Percentiles rank a stretch among this genome's conserved stretches.
Conservation (phyloP, 2,888 invertebrate genomes). For the Drosophila bunnanda region DNA sequence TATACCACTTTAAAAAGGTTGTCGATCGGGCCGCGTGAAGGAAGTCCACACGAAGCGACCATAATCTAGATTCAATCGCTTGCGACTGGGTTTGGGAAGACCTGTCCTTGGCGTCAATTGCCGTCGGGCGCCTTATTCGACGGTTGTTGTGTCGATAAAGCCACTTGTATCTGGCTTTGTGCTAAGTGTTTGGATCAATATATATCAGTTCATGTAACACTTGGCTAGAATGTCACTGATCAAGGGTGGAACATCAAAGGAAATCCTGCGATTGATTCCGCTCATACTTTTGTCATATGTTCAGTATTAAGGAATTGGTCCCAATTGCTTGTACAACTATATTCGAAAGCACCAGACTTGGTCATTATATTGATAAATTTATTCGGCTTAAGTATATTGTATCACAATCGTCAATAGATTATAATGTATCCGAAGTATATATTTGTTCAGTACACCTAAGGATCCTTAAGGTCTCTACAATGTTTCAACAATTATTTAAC, state of each 20-base stretch:
- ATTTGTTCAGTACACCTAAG: too few species aligned
- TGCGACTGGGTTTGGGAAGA: conserved; percentile 36
- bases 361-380: too few species aligned
- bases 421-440: too few species aligned
- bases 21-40: conserved; percentile 39
- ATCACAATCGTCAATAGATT: too few species aligned
- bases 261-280: neutral
- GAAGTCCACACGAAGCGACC: conserved; percentile 44
- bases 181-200: conserved; percentile 37
- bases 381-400: too few species aligned
- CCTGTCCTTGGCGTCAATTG: conserved; percentile 54
- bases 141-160: conserved; percentile 5
- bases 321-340: neutral
- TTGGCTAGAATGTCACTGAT: neutral
- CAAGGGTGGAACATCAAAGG: neutral
- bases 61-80: conserved; percentile 71
- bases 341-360: neutral
- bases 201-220: neutral
- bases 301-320: neutral
- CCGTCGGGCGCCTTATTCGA: conserved; percentile 25
- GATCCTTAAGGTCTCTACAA: neutral
- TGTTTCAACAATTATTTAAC: neutral
- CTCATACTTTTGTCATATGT: too few species aligned
- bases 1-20: conserved; percentile 75
- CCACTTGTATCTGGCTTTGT: conserved; percentile 20